Base-by-base conservation (phyloP, 1,140 invertebrate genomes). In the Harlomillsia oculata region DNA sequence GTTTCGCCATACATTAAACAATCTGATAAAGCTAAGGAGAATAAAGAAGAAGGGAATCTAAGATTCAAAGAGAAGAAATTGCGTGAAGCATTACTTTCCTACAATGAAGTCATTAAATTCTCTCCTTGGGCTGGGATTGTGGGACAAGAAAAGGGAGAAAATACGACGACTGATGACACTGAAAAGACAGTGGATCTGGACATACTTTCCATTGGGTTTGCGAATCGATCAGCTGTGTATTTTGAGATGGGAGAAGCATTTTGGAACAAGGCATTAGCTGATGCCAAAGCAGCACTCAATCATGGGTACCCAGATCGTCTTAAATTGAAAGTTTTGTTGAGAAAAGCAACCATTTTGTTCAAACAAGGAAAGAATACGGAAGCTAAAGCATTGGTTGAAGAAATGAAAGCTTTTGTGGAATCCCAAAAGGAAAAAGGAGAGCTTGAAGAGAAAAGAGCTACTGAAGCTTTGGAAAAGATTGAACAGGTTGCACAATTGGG, bases 211-310 rank as follows among this genome's bases (percentile, higher is more conserved):
- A 37, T 63, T 29, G 44, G 28, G 18, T 30, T 63, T 23, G 61
- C 46, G 0, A 63, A 63, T 50, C 52, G 61, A 11, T 59, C 56
- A n/a, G 61, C 61, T 13, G 61, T 58, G 5, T 59, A 51, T 26
- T 52, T 21, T 43, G 61, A 63, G 20, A 28, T 63, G n/a, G 56
- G 56, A 16, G 25, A 44, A 18, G 30, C 34, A 18, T 48, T 21
- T 49, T 50, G 37, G 16, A 9, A 56, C 5, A 52, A 49, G 13
- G 25, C 60, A 3, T 25, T 62, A 9, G 14, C 25, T 25, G 60
- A 62, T 37, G 39, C 36, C 2, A 44, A 53, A 23, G 37, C 41
- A 2, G 55, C 51, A 9, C 14, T 59, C 11, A 50, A 40, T 21
- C 51, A 43, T 52, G 56, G 49, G 13, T 63, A 59, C 21, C 61